Percentiles rank a stretch among this genome's conserved stretches.
Conservation (phyloP, 2,888 invertebrate genomes). For the Brachycybe producta region DNA sequence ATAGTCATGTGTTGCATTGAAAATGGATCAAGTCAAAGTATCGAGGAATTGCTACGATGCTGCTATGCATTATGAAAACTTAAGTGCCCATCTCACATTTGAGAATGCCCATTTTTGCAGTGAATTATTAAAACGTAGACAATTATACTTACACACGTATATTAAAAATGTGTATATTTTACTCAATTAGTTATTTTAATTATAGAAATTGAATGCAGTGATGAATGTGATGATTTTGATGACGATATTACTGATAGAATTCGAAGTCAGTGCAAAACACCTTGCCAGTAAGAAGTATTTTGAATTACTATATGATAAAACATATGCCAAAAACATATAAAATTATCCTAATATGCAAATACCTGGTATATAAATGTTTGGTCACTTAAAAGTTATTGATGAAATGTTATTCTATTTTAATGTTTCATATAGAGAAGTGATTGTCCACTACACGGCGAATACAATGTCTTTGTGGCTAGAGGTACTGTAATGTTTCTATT, state of each 20-base stretch:
- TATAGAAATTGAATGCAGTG: neutral
- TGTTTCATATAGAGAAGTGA: neutral
- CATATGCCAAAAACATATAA: too few relatives aligned
- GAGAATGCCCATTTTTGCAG: neutral
- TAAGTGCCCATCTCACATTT: neutral
- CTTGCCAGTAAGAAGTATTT: neutral
- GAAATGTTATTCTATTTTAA: neutral
- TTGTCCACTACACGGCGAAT: neutral
- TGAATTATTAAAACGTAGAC: too few relatives aligned
- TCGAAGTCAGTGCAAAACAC: neutral
- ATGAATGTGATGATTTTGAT: neutral
- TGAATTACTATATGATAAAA: too few relatives aligned
- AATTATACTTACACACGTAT: too few relatives aligned
- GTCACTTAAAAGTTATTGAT: too few relatives aligned
- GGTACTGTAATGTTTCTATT: neutral
- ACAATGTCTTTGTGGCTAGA: conserved; percentile 1
- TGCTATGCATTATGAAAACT: neutral
- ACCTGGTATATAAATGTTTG: too few relatives aligned
- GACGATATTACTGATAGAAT: neutral
- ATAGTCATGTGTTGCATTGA: too few relatives aligned
- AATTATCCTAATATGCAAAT: too few relatives aligned
- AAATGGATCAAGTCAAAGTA: too few relatives aligned
- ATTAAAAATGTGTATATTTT: too few relatives aligned
- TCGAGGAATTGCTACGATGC: neutral
- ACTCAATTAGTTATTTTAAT: neutral